Conservation (phyloP, 2,113 vertebrate species). For the Poeciliopsis prolifica region DNA sequence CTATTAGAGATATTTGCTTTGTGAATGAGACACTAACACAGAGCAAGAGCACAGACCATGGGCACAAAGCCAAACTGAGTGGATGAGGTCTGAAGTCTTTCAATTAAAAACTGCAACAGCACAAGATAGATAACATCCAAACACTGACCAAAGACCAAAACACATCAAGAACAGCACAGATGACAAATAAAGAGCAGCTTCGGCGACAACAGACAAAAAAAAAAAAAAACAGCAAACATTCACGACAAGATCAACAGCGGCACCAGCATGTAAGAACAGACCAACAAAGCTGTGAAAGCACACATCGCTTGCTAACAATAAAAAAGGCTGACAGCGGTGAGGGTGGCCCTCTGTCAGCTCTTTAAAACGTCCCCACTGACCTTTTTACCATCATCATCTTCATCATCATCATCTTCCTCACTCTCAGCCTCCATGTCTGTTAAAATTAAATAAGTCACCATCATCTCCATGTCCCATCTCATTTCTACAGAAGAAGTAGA, state of each 20-base stretch:
- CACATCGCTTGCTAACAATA: slow-evolving; percentile 25
- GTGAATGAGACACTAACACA: not conserved
- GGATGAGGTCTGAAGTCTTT: not conserved
- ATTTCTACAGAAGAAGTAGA: not conserved
- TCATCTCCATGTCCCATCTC: not conserved
- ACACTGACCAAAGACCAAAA: not conserved
- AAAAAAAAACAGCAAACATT: not conserved
- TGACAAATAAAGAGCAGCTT: slow-evolving; percentile 4
- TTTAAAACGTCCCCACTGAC: slow-evolving; percentile 85
- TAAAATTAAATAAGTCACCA: slow-evolving; percentile 59
- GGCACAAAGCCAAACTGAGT: not conserved
- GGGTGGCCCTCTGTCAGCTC: slow-evolving; percentile 24
- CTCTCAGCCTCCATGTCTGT: slow-evolving; percentile 77
- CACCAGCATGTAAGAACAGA: slow-evolving; percentile 3
- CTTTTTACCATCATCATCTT: slow-evolving; percentile 88
- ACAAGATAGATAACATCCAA: not conserved
- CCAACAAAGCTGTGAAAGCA: slow-evolving; percentile 11
- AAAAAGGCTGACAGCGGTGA: slow-evolving; percentile 38
- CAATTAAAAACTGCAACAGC: not conserved
- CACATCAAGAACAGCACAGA: not conserved
- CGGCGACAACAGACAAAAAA: not conserved
- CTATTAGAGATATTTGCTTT: not conserved
- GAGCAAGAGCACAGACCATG: not conserved
- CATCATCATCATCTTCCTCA: slow-evolving; percentile 78
- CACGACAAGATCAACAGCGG: slow-evolving; percentile 6